phyloP scores from a whole-genome alignment of 2,113 vertebrate genomes.

The Hippocampus zosterae region DNA sequence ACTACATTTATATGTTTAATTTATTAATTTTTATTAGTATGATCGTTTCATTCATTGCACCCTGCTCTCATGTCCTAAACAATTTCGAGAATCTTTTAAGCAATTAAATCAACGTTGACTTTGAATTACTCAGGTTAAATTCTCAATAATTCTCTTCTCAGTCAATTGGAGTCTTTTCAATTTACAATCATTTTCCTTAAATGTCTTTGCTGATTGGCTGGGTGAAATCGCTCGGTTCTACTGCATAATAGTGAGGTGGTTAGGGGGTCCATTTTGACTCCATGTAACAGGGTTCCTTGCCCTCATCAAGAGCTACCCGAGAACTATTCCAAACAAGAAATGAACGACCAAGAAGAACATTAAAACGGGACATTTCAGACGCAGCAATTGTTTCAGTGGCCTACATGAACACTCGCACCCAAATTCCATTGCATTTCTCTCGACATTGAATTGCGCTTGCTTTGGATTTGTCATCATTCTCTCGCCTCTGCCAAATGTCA shows the following conservation, averaged over 20 bases:
- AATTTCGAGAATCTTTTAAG: neutral
- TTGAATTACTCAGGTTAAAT: too few species aligned
- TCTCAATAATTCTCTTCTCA: too few species aligned
- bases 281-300: neutral
- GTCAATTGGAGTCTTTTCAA: too few species aligned
- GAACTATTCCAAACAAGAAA: neutral
- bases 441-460: constrained; percentile 15
- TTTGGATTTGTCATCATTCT: constrained; percentile 23
- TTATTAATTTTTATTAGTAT: too few species aligned
- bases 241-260: neutral
- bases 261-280: neutral
- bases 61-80: neutral
- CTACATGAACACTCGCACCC: neutral
- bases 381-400: neutral
- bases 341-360: neutral
- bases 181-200: neutral
- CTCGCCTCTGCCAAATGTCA: constrained; percentile 15
- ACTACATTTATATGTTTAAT: too few species aligned
- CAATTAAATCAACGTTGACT: neutral
- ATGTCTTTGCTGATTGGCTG: neutral
- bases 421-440: constrained; percentile 3
- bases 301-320: neutral
- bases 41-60: neutral
- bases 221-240: neutral
- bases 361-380: neutral